These are phyloP conservation scores for Achatina immaculata DNA, from an alignment of 1,140 invertebrate genomes.

Conservation along the genomic window DNA sequence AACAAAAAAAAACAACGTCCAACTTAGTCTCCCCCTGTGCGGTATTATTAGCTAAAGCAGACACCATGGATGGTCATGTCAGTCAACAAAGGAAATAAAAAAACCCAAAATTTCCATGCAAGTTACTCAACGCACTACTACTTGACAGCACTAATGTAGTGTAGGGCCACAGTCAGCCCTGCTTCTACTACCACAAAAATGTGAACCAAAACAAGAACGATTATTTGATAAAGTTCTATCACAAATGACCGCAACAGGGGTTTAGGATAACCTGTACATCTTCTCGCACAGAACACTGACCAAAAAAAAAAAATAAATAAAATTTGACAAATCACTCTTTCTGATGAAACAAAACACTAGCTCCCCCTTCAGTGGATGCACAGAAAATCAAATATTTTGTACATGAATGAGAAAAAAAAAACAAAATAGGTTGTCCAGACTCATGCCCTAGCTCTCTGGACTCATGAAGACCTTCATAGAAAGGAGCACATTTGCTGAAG, in stretches of 20 bases:
- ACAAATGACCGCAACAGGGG: background rate
- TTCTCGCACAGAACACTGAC: background rate
- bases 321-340: background rate
- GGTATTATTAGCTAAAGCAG: slow-evolving; percentile 29
- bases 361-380: slow-evolving; percentile 16
- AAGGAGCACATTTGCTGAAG: no score
- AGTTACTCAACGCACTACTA: background rate
- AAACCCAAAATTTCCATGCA: background rate
- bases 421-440: background rate
- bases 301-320: background rate
- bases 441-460: background rate
- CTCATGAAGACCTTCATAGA: background rate
- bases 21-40: slow-evolving; percentile 25
- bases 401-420: background rate
- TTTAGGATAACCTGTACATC: background rate
- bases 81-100: background rate
- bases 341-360: background rate
- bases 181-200: no score
- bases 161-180: no score
- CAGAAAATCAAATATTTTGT: background rate
- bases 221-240: no score
- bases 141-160: no score
- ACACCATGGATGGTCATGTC: slow-evolving; percentile 38
- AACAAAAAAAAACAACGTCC: slow-evolving; percentile 15
- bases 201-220: no score